Evolutionary conservation across 2,113 vertebrate genomes (phyloP), one percentile per base, ranked within the genome.

Genomic region (Hystrix brachyura): DNA sequence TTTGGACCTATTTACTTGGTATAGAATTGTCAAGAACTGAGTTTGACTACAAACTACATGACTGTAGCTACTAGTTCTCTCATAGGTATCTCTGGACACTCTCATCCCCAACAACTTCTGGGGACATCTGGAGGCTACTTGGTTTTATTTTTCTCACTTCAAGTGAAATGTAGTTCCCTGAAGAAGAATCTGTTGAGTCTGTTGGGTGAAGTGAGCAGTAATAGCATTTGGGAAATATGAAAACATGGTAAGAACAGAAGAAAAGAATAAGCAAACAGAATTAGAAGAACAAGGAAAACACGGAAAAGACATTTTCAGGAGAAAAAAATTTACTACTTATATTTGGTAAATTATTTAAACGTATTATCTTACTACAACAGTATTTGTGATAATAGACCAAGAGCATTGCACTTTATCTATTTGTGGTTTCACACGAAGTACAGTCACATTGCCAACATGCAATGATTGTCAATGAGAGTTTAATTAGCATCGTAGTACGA

Each of bases 381-480:
- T 34, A 92, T 57, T 15, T 90, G 29, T 57, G 62, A 72, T 38
- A n/a, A 23, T 1, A 34, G 53, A 71, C 27, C 46, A 72, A 81
- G 19, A 3, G 23, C 7, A 18, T 12, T 18, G 8, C 10, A 79
- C 21, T 88, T 79, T 80, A 78, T 78, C 91, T 64, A 53, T 29
- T 27, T 43, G 46, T 29, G 57, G 79, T 4, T 90, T 90, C 65
- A 64, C 23, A 19, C 57, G 91, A 82, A 91, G 46, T 76, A 38
- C 57, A 95, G n/a, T 67, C 18, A n/a, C 51, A 89, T n/a, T 34
- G 69, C 59, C 18, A 64, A 65, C 25, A 85, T 15, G 48, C 43
- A 21, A 23, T 59, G 32, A n/a, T 72, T 93, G 84, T 87, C 69
- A 95, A 90, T 88, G 89, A 87, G 76, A 91, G 80, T 97, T 97